These are phyloP conservation scores for Mionectes olivaceus DNA, from an alignment of 2,797 vertebrate genomes.

Conservation along the genomic window DNA sequence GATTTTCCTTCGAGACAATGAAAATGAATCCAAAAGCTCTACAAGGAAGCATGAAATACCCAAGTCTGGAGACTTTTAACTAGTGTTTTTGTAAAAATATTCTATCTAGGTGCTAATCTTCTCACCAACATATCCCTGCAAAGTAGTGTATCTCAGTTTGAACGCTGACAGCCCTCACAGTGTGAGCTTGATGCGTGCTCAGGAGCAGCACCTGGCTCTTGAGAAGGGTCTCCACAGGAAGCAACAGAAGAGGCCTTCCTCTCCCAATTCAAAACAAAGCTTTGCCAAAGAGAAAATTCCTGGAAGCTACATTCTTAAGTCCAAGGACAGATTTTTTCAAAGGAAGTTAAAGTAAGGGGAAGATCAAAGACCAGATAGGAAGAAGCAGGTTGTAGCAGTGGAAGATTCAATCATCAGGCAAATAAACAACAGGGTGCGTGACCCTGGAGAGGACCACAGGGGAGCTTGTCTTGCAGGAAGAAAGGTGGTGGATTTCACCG, in stretches of 20 bases:
- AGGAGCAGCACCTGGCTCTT: neutral
- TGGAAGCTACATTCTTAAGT: conserved; percentile 31
- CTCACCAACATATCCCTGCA: neutral
- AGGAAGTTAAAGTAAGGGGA: conserved; percentile 28
- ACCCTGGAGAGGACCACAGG: neutral
- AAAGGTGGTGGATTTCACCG: conserved; percentile 2
- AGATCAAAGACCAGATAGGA: conserved; percentile 60
- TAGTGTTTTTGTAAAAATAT: neutral
- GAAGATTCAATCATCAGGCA: conserved; percentile 34
- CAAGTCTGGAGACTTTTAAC: neutral
- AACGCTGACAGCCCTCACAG: fast-evolving
- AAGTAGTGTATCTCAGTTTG: neutral
- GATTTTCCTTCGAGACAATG: neutral
- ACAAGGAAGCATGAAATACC: neutral
- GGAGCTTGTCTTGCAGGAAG: neutral
- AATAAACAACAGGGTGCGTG: conserved; percentile 28
- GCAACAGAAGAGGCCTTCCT: conserved; percentile 6
- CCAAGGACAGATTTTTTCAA: conserved; percentile 53
- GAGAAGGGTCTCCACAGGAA: conserved; percentile 35
- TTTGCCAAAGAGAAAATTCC: conserved; percentile 48
- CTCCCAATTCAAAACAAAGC: conserved; percentile 35
- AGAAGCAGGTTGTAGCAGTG: conserved; percentile 43
- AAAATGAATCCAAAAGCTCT: neutral
- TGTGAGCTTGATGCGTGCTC: neutral
- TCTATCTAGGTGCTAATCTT: neutral